Evolutionary conservation across 2,113 vertebrate genomes (phyloP).

Genomic region (Pipa parva): DNA sequence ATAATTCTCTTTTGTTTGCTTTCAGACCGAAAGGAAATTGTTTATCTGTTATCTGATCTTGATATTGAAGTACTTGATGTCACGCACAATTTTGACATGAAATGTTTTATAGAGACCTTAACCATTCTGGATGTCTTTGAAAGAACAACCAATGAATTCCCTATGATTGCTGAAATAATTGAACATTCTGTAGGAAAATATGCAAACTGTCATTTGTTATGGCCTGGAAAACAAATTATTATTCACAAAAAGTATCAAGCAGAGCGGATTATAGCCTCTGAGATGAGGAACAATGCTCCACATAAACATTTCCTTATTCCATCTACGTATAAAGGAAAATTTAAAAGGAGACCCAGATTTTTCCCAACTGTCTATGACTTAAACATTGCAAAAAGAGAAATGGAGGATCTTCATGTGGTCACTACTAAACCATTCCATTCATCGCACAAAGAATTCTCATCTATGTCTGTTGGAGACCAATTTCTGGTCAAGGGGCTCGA

Average conservation of each 20-base stretch:
- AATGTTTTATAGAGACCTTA: constrained; percentile 67
- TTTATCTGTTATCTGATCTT: constrained; percentile 72
- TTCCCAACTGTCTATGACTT: constrained; percentile 79
- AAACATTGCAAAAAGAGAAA: constrained; percentile 64
- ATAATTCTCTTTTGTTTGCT: no score
- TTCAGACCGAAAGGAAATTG: constrained; percentile 67
- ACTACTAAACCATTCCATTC: constrained; percentile 71
- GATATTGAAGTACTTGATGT: constrained; percentile 81
- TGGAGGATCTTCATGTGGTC: constrained; percentile 70
- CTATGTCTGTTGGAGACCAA: constrained; percentile 70
- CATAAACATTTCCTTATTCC: constrained; percentile 77
- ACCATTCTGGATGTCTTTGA: constrained; percentile 68
- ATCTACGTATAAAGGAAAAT: constrained; percentile 73
- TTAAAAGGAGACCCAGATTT: constrained; percentile 72
- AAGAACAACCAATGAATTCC: constrained; percentile 67
- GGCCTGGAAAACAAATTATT: constrained; percentile 54
- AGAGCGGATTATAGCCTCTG: constrained; percentile 69
- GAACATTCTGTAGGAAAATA: constrained; percentile 53
- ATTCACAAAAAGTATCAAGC: constrained; percentile 67
- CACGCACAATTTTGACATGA: constrained; percentile 63
- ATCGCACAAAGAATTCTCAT: constrained; percentile 57
- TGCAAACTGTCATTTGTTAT: constrained; percentile 51
- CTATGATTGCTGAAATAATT: constrained; percentile 70
- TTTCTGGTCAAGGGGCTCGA: constrained; percentile 66
- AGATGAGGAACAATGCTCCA: constrained; percentile 65